These are phyloP conservation scores for Euspilapteryx auroguttella DNA, from an alignment of 2,888 invertebrate genomes.

Conservation along the genomic window DNA sequence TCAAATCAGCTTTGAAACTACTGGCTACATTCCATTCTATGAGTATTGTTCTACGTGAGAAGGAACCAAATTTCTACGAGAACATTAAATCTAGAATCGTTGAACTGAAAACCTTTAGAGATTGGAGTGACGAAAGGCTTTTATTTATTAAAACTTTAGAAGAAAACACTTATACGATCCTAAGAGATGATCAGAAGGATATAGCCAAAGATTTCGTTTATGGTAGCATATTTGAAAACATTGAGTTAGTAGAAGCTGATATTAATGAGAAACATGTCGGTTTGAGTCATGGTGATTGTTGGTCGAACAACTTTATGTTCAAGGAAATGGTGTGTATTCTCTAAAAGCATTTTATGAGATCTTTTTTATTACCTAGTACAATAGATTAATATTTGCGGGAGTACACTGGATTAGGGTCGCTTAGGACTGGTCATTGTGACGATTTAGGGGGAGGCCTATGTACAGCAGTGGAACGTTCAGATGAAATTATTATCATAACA, in stretches of 20 bases:
- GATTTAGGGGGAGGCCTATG: too few relatives aligned
- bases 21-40: constrained; percentile 1
- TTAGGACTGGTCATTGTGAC: too few relatives aligned
- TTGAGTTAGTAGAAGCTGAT: too few relatives aligned
- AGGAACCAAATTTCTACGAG: background rate
- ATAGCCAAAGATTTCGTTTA: background rate
- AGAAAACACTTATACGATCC: background rate
- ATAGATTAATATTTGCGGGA: too few relatives aligned
- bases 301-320: constrained; percentile 4
- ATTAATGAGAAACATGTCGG: too few relatives aligned
- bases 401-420: too few relatives aligned
- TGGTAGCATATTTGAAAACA: background rate
- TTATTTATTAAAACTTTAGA: background rate
- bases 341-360: too few relatives aligned
- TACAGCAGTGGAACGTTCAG: too few relatives aligned
- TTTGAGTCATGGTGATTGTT: constrained; percentile 3
- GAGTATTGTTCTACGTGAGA: background rate
- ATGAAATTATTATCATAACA: too few relatives aligned
- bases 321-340: constrained; percentile 1
- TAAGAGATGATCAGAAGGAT: background rate
- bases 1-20: background rate
- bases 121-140: too few relatives aligned
- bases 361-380: too few relatives aligned
- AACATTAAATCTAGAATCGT: background rate
- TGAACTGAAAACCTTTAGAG: background rate